Conservation (phyloP, 2,888 invertebrate genomes). For the Caenorhabditis imperialis region DNA sequence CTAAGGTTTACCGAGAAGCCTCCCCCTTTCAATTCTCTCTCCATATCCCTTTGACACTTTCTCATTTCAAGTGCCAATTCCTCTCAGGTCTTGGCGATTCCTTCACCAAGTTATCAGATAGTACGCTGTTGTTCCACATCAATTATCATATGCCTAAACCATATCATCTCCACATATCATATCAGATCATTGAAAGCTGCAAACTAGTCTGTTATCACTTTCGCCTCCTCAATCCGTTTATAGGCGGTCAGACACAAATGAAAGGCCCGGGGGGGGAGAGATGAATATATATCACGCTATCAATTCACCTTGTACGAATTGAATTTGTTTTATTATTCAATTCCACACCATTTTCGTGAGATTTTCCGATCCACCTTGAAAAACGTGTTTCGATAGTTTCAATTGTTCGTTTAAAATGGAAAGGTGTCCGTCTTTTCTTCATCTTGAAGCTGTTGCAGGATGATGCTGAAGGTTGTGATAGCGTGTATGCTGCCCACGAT, state of each 20-base stretch:
- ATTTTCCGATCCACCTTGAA: constrained; percentile 2
- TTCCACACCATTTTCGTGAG: not conserved
- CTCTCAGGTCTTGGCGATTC: no score
- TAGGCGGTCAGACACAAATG: constrained; percentile 30
- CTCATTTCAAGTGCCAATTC: not conserved
- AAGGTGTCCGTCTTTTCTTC: not conserved
- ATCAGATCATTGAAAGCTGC: constrained; percentile 17
- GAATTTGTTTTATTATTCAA: constrained; percentile 21
- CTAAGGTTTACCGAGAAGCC: constrained; percentile 49
- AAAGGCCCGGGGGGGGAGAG: constrained; percentile 15
- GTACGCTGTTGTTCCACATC: constrained; percentile 19
- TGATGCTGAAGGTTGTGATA: constrained; percentile 51
- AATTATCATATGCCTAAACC: not conserved
- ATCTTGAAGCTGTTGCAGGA: constrained; percentile 2
- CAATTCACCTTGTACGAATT: constrained; percentile 38
- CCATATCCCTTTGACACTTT: constrained; percentile 2
- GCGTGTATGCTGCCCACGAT: constrained; percentile 47
- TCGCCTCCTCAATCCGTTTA: constrained; percentile 4
- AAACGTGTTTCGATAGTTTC: constrained; percentile 27
- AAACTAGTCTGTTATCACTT: constrained; percentile 44
- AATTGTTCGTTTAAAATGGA: constrained; percentile 5
- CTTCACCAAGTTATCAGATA: not conserved
- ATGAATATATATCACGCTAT: constrained; percentile 46
- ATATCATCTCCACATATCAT: constrained; percentile 9
- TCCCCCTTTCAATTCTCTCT: not conserved